Evolutionary conservation across 2,797 vertebrate genomes (phyloP).

Genomic region (Manis crassicaudata): DNA sequence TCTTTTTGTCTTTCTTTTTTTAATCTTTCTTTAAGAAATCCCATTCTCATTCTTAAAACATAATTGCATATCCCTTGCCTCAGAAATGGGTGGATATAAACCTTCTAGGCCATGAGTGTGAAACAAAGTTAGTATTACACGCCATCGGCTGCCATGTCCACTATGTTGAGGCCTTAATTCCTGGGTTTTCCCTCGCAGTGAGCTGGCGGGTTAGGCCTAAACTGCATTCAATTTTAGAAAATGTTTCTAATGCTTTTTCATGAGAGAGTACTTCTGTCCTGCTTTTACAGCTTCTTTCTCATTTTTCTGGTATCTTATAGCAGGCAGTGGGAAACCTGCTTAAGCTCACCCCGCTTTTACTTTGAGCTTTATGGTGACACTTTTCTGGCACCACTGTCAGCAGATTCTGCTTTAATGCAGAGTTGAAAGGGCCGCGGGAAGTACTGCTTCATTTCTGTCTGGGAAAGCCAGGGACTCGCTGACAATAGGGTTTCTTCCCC

Average conservation of each 20-base stretch:
- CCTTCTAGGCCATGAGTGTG: neutral
- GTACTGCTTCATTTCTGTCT: slow-evolving; percentile 56
- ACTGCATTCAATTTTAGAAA: neutral
- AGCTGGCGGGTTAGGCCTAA: neutral
- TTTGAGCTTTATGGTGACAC: neutral
- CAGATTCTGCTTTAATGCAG: neutral
- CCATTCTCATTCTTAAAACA: neutral
- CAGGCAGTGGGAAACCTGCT: slow-evolving; percentile 26
- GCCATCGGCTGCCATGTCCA: no score
- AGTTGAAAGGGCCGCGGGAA: slow-evolving; percentile 54
- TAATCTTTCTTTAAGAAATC: neutral
- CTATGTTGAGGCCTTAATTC: neutral
- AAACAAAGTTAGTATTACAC: neutral
- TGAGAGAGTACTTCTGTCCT: slow-evolving; percentile 2
- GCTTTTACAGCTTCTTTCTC: slow-evolving; percentile 1
- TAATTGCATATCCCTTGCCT: neutral
- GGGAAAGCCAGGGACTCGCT: slow-evolving; percentile 46
- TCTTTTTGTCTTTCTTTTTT: neutral
- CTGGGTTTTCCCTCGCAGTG: neutral
- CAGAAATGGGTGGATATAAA: neutral
- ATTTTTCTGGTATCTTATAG: slow-evolving; percentile 21
- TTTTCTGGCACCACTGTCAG: slow-evolving; percentile 31
- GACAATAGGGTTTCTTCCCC: slow-evolving; percentile 51
- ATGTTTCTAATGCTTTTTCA: neutral
- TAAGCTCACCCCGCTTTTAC: slow-evolving; percentile 17